These are phyloP conservation scores for Terrapene triunguis DNA, from an alignment of 2,113 vertebrate species.

Conservation along the genomic window DNA sequence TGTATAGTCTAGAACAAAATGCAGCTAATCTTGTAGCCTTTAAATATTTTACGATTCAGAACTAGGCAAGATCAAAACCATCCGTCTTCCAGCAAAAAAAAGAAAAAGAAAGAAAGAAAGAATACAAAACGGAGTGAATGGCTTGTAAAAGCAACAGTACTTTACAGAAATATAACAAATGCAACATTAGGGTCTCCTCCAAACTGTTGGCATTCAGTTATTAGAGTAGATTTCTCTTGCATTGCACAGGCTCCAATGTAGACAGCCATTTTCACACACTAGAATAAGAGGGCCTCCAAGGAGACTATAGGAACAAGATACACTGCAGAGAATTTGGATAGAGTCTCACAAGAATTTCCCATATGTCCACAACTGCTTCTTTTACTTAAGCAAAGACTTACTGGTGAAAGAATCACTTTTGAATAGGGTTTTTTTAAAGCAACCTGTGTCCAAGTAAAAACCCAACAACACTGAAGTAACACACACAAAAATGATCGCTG, in stretches of 20 bases:
- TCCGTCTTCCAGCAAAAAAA: constrained; percentile 58
- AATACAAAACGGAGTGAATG: constrained; percentile 61
- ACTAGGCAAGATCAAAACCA: constrained; percentile 72
- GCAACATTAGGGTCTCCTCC: background rate
- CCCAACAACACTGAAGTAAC: constrained; percentile 33
- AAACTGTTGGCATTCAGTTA: background rate
- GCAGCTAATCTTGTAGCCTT: constrained; percentile 45
- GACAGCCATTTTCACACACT: constrained; percentile 34
- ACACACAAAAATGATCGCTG: background rate
- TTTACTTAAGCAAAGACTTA: constrained; percentile 58
- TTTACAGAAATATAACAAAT: constrained; percentile 17
- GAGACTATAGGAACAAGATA: constrained; percentile 62
- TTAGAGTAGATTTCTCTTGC: background rate
- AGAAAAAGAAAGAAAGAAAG: constrained; percentile 38
- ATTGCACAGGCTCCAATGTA: background rate
- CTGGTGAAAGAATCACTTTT: constrained; percentile 41
- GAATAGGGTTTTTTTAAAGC: constrained; percentile 20
- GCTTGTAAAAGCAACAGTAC: constrained; percentile 43
- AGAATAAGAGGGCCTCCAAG: constrained; percentile 55
- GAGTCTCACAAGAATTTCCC: constrained; percentile 62
- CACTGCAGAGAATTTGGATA: constrained; percentile 47
- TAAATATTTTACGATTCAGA: constrained; percentile 54
- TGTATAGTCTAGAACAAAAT: constrained; percentile 17
- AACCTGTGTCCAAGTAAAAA: constrained; percentile 34
- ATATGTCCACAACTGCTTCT: constrained; percentile 42